Base-by-base conservation (phyloP, 2,888 invertebrate species). In the Drosophila cracens region DNA sequence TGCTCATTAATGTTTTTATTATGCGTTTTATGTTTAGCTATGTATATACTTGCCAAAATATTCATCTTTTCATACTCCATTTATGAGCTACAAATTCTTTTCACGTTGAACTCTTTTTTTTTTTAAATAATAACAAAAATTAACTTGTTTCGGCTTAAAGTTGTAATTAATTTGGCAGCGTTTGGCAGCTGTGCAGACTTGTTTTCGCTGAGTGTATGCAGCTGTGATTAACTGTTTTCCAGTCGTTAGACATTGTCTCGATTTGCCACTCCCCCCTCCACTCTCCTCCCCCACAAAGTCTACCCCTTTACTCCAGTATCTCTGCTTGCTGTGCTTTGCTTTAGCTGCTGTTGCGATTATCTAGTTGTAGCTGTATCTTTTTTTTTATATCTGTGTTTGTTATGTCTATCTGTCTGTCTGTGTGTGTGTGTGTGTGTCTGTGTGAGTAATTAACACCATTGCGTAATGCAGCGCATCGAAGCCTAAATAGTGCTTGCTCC, bases 401-500 rank as follows among this genome's bases (percentile, higher is more conserved):
- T 46, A 25, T 25, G 21, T 46, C 3, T 62, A 36, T 36, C 31
- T 54, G 31, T 85, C 3, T 62, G 36, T 25, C 31, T 54, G 33
- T 86, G 82, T 83, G 83, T 90, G 31, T 58, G 29, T 54, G 58
- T 46, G 48, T 59, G 57, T 70, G 68, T 79, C 60, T 88, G 82
- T 87, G 83, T 84, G 83, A 69, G 92, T 91, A 92, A 92, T 92
- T 92, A 92, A 92, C 91, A 92, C 91, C 92, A 90, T 92, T 92
- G 92, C 91, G 91, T 92, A 92, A 92, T 92, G 92, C 91, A 90
- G 91, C 91, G 89, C 90, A 92, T 92, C 91, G 91, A 91, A 92
- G 91, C 91, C 91, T 87, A 89, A 90, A 84, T 85, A 91, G 89
- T 91, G 91, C 87, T 83, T 83, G 80, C 87, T 86, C 89, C 89